phyloP scores from a whole-genome alignment of 2,888 invertebrate species.

The Uropetala carovei region DNA sequence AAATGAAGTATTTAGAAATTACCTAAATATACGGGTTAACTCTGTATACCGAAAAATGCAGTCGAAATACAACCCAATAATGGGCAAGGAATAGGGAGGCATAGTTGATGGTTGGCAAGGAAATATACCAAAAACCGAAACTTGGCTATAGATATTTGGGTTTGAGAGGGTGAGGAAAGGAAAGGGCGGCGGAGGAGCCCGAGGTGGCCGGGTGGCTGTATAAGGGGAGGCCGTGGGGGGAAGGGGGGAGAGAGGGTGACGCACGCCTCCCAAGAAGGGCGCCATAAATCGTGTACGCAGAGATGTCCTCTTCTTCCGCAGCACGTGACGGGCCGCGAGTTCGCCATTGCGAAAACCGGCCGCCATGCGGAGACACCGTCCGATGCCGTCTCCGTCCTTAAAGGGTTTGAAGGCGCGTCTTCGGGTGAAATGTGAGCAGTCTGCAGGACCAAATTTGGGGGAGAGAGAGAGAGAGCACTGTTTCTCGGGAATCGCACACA shows the following conservation, averaged over 20 bases:
- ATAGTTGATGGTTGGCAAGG: too few relatives aligned
- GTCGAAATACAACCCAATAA: too few relatives aligned
- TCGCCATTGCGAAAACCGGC: slow-evolving; percentile 33
- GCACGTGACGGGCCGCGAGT: slow-evolving; percentile 43
- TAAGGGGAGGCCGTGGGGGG: background rate
- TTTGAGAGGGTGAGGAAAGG: background rate
- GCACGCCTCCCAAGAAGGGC: slow-evolving; percentile 43
- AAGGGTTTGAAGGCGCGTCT: slow-evolving; percentile 33
- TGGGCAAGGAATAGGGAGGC: too few relatives aligned
- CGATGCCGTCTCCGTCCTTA: slow-evolving; percentile 36
- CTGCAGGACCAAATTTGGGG: slow-evolving; percentile 57
- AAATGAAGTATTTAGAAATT: too few relatives aligned
- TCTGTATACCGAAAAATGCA: too few relatives aligned
- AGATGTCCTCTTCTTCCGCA: slow-evolving; percentile 44
- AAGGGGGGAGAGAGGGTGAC: background rate
- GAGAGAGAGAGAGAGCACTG: background rate
- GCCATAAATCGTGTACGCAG: slow-evolving; percentile 34
- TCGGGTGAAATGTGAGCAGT: slow-evolving; percentile 29
- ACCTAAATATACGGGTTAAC: too few relatives aligned
- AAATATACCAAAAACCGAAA: background rate
- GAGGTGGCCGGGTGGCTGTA: background rate
- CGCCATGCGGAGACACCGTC: slow-evolving; percentile 49
- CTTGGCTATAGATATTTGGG: background rate
- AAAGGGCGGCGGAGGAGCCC: background rate
- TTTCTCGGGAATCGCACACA: slow-evolving; percentile 15